phyloP scores from a whole-genome alignment of 2,797 vertebrate genomes.

The Poeciliopsis infans region DNA sequence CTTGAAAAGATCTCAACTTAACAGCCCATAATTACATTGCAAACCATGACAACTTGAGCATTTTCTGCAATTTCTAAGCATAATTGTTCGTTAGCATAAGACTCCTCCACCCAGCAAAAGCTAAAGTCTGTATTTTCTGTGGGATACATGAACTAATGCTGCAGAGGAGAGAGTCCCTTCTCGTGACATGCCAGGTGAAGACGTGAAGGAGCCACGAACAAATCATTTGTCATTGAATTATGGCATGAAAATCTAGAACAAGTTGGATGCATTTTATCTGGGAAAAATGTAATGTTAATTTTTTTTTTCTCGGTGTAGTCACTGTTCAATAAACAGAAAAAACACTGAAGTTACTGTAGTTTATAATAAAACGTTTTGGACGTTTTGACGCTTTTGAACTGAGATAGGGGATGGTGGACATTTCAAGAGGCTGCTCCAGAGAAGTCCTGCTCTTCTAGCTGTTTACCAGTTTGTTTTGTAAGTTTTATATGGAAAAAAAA shows the following conservation, averaged over 20 bases:
- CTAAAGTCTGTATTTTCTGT: constrained; percentile 70
- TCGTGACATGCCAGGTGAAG: constrained; percentile 15
- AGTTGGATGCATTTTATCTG: constrained; percentile 22
- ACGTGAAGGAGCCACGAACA: constrained; percentile 23
- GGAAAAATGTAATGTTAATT: constrained; percentile 21
- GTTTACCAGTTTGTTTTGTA: constrained; percentile 57
- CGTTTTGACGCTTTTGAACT: constrained; percentile 42
- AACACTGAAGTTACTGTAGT: constrained; percentile 39
- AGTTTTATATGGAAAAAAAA: constrained; percentile 32
- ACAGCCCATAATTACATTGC: constrained; percentile 12
- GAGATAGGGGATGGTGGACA: constrained; percentile 16
- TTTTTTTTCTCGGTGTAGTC: constrained; percentile 11
- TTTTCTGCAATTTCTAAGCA: constrained; percentile 20
- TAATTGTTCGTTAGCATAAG: constrained; percentile 34
- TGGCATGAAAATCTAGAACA: constrained; percentile 39
- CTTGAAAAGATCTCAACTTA: constrained; percentile 22
- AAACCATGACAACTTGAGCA: constrained; percentile 17
- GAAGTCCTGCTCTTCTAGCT: constrained; percentile 45
- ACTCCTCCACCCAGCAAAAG: constrained; percentile 60
- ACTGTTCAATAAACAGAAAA: constrained; percentile 29
- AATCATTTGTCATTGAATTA: constrained; percentile 19
- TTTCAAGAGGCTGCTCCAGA: constrained; percentile 19
- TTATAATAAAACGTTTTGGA: constrained; percentile 47
- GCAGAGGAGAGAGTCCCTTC: constrained; percentile 16
- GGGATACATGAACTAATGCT: constrained; percentile 39